Conservation (phyloP, 2,797 vertebrate genomes). For the Lagocephalus sceleratus region DNA sequence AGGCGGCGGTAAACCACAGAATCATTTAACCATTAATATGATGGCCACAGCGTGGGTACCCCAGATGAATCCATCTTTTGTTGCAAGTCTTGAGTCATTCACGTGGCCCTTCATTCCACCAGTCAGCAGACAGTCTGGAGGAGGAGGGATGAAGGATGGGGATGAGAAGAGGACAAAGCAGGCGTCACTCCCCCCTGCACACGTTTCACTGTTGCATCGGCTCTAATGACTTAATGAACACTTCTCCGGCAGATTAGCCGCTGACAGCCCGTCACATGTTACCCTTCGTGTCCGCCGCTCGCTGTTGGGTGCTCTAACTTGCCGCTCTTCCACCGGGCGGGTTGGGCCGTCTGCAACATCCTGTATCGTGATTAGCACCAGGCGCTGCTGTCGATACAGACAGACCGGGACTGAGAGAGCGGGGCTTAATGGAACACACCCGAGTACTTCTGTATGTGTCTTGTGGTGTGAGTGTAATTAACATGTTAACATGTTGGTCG, state of each 20-base stretch:
- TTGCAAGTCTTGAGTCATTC: slow-evolving; percentile 17
- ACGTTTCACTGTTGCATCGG: slow-evolving; percentile 75
- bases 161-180: slow-evolving; percentile 76
- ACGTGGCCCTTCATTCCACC: neutral
- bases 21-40: too few relatives aligned
- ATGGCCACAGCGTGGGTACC: slow-evolving; percentile 23
- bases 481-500: too few relatives aligned
- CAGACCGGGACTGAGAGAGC: slow-evolving; percentile 41
- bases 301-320: slow-evolving; percentile 51
- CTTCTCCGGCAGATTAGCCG: slow-evolving; percentile 80
- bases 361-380: slow-evolving; percentile 59
- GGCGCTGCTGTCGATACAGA: slow-evolving; percentile 70
- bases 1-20: too few relatives aligned
- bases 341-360: slow-evolving; percentile 44
- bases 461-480: slow-evolving; percentile 53
- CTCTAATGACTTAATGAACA: slow-evolving; percentile 86
- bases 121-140: slow-evolving; percentile 37
- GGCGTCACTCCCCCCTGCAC: slow-evolving; percentile 69
- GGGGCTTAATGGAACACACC: too few relatives aligned
- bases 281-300: slow-evolving; percentile 52
- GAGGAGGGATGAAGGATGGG: slow-evolving; percentile 43
- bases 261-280: slow-evolving; percentile 77
- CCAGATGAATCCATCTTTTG: slow-evolving; percentile 16
- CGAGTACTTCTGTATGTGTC: slow-evolving; percentile 22
- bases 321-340: slow-evolving; percentile 50